Evolutionary conservation across 1,140 invertebrate species (phyloP).

Genomic region (Branchinecta lindahli): DNA sequence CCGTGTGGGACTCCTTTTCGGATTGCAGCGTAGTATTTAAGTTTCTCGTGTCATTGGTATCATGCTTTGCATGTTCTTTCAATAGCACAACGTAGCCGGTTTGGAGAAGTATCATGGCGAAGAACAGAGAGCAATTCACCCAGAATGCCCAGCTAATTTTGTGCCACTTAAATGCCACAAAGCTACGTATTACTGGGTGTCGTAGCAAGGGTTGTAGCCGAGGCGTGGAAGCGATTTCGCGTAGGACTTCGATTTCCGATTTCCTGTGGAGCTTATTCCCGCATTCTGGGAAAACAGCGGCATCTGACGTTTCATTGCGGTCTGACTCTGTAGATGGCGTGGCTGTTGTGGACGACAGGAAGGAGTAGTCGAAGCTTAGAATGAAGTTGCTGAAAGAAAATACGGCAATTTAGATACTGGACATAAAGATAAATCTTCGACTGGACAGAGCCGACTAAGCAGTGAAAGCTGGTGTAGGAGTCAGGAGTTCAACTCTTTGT

Average conservation of each 20-base stretch:
- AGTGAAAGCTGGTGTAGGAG: too few species aligned
- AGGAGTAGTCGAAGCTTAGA: not conserved
- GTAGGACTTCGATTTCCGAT: not conserved
- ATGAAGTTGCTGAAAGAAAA: not conserved
- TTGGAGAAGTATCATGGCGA: constrained; percentile 31
- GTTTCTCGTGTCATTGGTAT: not conserved
- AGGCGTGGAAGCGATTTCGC: constrained; percentile 26
- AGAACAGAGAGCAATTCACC: not conserved
- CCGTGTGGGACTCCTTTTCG: not conserved
- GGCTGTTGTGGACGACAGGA: not conserved
- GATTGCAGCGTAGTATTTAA: constrained; percentile 20
- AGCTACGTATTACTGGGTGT: constrained; percentile 61
- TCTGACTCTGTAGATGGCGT: not conserved
- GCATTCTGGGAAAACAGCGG: not conserved
- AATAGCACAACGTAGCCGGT: constrained; percentile 46
- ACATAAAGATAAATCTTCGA: constrained; percentile 4
- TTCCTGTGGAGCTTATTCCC: not conserved
- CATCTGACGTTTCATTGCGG: not conserved
- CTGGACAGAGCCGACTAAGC: too few species aligned
- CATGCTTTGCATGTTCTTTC: constrained; percentile 20
- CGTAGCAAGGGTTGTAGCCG: constrained; percentile 49
- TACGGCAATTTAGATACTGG: not conserved
- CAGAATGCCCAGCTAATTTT: constrained; percentile 37
- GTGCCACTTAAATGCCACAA: constrained; percentile 63
- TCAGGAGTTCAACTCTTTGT: too few species aligned